Conservation (phyloP, 1,140 invertebrate species). For the Ips nitidus region DNA sequence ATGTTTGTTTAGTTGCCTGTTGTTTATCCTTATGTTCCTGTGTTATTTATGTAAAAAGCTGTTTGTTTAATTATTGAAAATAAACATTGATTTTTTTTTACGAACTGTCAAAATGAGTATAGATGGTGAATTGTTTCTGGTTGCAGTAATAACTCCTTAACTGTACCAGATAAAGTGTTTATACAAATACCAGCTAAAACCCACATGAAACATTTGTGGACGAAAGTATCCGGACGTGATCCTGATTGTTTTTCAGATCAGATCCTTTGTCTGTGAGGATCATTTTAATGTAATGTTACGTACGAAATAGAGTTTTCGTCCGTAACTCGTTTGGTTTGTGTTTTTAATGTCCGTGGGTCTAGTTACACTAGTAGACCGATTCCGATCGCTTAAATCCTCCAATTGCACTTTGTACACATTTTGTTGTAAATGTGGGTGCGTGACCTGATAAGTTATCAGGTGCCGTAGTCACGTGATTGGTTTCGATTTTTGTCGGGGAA, state of each 20-base stretch:
- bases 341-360: no score
- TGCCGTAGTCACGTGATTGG: no score
- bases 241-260: conserved; percentile 10
- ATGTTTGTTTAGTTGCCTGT: background rate
- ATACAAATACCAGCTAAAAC: conserved; percentile 18
- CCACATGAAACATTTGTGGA: conserved; percentile 31
- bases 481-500: no score
- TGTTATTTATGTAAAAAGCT: background rate
- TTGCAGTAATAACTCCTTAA: conserved; percentile 9
- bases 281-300: conserved; percentile 36
- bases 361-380: no score
- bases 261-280: conserved; percentile 38
- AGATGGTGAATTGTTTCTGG: conserved; percentile 14
- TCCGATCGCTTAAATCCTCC: no score
- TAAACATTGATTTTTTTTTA: no score
- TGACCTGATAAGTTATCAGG: no score
- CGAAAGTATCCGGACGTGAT: conserved; percentile 32
- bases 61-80: conserved; percentile 1
- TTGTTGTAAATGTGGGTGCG: no score
- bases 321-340: no score
- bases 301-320: no score
- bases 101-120: conserved; percentile 10
- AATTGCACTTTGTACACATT: no score
- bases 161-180: conserved; percentile 23
- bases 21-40: background rate